A percentile compares a stretch with the other conserved stretches of the same genome.
These are phyloP conservation scores for Forbesichthys papilliferus DNA, from an alignment of 2,113 vertebrate genomes.

Conservation along the genomic window DNA sequence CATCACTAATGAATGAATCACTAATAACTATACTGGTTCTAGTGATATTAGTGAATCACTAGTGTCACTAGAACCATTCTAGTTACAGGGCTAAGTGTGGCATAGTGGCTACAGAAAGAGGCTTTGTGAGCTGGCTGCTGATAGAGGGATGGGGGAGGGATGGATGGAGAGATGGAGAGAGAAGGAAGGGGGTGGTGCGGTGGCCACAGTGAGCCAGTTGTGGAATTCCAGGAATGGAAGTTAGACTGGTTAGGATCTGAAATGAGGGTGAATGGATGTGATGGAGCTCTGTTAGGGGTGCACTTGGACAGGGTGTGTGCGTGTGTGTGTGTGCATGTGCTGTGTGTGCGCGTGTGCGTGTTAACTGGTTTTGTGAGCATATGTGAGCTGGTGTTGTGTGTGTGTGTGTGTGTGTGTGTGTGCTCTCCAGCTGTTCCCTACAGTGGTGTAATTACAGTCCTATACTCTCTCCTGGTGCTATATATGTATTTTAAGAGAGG, in stretches of 20 bases:
- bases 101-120: slow-evolving; percentile 57
- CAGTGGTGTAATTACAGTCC: no score
- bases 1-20: no score
- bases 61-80: neutral
- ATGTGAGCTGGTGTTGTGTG: no score
- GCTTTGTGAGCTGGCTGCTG: slow-evolving; percentile 72
- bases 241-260: slow-evolving; percentile 50
- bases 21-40: neutral
- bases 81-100: neutral
- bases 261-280: slow-evolving; percentile 40
- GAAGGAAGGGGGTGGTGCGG: slow-evolving; percentile 46
- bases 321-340: neutral
- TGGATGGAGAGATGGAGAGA: slow-evolving; percentile 13
- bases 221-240: slow-evolving; percentile 80
- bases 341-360: no score
- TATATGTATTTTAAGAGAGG: no score
- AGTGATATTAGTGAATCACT: neutral
- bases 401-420: no score
- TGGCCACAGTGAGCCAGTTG: slow-evolving; percentile 65
- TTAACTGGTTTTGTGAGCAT: no score
- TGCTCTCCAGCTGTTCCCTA: no score
- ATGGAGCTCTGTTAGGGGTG: slow-evolving; percentile 13
- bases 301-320: neutral
- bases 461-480: no score
- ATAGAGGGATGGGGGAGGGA: slow-evolving; percentile 45